phyloP scores from a whole-genome alignment of 2,797 vertebrate species.

The Lemur catta region DNA sequence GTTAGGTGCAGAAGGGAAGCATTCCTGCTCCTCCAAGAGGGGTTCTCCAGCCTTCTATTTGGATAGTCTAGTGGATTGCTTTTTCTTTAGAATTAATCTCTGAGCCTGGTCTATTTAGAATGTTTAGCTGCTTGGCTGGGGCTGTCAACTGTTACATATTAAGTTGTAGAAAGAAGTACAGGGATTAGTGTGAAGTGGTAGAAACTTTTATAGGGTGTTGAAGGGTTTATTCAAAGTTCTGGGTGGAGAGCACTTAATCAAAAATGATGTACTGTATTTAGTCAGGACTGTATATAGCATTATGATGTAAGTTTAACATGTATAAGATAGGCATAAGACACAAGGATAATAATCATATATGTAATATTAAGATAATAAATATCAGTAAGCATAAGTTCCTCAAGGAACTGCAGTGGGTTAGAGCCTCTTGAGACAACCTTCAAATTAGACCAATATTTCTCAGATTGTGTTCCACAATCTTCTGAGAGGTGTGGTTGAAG shows the following conservation, averaged over 20 bases:
- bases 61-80: neutral
- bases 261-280: neutral
- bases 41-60: neutral
- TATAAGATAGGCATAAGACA: neutral
- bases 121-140: neutral
- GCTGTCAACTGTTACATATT: neutral
- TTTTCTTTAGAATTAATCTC: neutral
- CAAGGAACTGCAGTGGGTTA: neutral
- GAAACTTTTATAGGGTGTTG: neutral
- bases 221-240: slow-evolving; percentile 12
- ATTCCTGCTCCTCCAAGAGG: neutral
- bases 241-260: neutral
- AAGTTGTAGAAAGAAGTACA: neutral
- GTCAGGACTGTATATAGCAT: neutral
- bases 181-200: neutral
- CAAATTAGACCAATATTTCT: neutral
- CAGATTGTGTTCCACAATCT: neutral
- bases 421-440: neutral
- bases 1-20: neutral
- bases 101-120: neutral
- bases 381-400: neutral
- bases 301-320: neutral
- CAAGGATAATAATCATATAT: neutral
- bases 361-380: neutral
- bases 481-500: neutral